Percentiles rank a stretch among this genome's conserved stretches.
Conservation (phyloP, 2,888 invertebrate species). For the Eulithis prunata region DNA sequence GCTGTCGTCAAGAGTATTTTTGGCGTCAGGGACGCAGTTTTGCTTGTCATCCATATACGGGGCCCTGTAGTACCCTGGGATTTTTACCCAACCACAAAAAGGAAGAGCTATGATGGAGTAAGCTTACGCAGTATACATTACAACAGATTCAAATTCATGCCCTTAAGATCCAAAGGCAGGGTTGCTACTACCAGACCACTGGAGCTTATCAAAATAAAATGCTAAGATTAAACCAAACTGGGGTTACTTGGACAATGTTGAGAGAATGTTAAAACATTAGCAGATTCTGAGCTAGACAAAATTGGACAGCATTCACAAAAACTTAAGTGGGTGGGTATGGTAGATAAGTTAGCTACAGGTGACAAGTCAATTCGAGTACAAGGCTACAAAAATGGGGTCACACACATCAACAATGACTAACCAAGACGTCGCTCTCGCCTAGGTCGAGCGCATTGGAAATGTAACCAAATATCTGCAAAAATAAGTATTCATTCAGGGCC, state of each 20-base stretch:
- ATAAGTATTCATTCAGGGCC: conserved; percentile 25
- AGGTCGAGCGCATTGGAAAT: conserved; percentile 73
- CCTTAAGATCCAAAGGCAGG: no score
- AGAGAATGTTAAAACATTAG: not conserved
- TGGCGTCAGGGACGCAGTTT: no score
- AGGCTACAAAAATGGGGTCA: conserved; percentile 35
- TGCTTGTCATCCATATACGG: no score
- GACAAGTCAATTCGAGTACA: conserved; percentile 8
- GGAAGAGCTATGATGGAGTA: no score
- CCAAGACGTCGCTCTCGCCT: conserved; percentile 66
- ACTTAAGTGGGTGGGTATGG: not conserved
- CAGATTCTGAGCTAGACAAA: conserved; percentile 5
- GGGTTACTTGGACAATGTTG: not conserved
- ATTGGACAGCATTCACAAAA: conserved; percentile 8
- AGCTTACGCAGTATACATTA: not conserved
- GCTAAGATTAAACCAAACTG: conserved; percentile 10
- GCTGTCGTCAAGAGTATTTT: no score
- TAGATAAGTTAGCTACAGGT: conserved; percentile 16
- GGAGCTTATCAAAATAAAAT: no score
- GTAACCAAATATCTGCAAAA: conserved; percentile 78
- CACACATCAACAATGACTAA: conserved; percentile 61
- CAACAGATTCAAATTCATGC: no score
- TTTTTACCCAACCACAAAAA: no score
- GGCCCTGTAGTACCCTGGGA: no score
- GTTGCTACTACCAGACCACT: not conserved